These are phyloP conservation scores for Acipenser transmontanus DNA, from an alignment of 2,797 vertebrate species.

Conservation along the genomic window DNA sequence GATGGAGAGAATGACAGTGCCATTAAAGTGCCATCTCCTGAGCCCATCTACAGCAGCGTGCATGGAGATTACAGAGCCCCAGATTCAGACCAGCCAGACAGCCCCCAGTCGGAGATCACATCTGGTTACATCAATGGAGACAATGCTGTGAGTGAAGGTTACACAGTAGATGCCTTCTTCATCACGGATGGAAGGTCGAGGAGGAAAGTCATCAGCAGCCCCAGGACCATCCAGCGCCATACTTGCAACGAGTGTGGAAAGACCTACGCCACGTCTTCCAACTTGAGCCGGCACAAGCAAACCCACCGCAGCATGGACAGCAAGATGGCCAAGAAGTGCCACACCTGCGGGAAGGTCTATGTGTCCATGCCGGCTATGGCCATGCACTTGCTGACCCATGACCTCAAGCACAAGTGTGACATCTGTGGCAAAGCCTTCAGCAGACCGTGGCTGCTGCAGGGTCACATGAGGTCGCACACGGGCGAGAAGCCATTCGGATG, in stretches of 20 bases:
- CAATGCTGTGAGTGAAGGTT: conserved; percentile 80
- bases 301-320: conserved; percentile 90
- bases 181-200: conserved; percentile 85
- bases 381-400: conserved; percentile 88
- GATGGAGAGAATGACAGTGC: conserved; percentile 71
- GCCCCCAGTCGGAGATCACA: conserved; percentile 75
- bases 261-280: conserved; percentile 86
- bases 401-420: conserved; percentile 91
- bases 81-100: conserved; percentile 80
- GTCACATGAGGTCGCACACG: conserved; percentile 89
- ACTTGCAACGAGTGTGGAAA: conserved; percentile 81
- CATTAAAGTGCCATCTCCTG: conserved; percentile 76
- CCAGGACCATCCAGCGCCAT: conserved; percentile 56
- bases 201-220: conserved; percentile 59
- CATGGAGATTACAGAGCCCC: conserved; percentile 77
- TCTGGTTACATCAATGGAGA: conserved; percentile 87
- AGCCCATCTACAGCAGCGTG: conserved; percentile 72
- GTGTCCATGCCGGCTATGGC: conserved; percentile 94
- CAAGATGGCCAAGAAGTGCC: conserved; percentile 88
- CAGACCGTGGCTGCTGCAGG: conserved; percentile 85
- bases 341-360: conserved; percentile 85
- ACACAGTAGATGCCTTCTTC: conserved; percentile 85
- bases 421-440: conserved; percentile 88
- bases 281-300: conserved; percentile 90
- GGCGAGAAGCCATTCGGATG: conserved; percentile 90